Percentiles rank a stretch among this genome's conserved stretches.
phyloP scores from a whole-genome alignment of 2,888 invertebrate genomes.

The Amphimallon solstitiale region DNA sequence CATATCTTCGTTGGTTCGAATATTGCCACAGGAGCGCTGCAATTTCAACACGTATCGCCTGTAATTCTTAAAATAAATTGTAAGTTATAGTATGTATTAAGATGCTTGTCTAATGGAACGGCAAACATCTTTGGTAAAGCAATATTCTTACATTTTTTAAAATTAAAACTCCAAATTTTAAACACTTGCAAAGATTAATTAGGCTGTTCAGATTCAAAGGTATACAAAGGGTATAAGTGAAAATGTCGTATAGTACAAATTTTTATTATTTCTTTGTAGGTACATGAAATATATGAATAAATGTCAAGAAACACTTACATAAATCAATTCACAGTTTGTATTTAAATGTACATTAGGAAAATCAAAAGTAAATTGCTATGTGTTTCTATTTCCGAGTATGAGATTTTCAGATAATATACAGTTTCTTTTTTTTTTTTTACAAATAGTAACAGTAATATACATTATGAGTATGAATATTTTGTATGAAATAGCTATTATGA shows the following conservation, averaged over 20 bases:
- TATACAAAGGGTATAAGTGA: not conserved
- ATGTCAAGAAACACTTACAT: slow-evolving; percentile 13
- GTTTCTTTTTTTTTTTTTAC: slow-evolving; percentile 5
- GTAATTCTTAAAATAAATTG: no score
- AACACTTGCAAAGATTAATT: no score
- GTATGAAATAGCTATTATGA: slow-evolving; percentile 11
- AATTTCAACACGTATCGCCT: no score
- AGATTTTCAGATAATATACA: slow-evolving; percentile 5
- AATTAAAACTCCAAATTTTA: no score
- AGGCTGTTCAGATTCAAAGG: not conserved
- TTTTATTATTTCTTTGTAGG: slow-evolving; percentile 22
- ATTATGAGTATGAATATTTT: slow-evolving; percentile 23
- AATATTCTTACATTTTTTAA: no score
- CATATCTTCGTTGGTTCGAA: no score
- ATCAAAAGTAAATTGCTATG: not conserved
- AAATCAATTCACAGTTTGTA: not conserved
- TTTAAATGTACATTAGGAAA: slow-evolving; percentile 3
- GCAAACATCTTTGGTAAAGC: no score
- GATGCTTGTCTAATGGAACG: no score
- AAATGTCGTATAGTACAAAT: slow-evolving; percentile 10
- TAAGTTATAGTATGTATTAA: no score
- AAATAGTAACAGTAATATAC: slow-evolving; percentile 36
- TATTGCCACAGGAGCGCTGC: no score
- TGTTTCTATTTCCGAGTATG: not conserved
- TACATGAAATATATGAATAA: slow-evolving; percentile 29